phyloP scores from a whole-genome alignment of 2,888 invertebrate species.

The Lydus trimaculatus region DNA sequence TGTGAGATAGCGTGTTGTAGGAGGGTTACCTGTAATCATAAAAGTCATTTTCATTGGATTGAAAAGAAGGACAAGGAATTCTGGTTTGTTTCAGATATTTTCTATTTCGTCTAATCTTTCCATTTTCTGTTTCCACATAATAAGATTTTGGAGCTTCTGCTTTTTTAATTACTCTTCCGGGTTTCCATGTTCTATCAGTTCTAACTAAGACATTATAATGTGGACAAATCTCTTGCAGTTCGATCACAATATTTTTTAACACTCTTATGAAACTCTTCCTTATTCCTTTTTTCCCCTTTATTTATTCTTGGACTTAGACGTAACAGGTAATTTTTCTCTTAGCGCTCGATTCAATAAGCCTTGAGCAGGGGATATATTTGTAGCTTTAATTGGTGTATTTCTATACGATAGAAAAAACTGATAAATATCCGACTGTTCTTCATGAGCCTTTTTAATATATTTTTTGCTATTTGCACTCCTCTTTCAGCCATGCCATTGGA shows the following conservation, averaged over 20 bases:
- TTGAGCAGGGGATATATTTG: conserved; percentile 1
- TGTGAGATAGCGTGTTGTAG: no score
- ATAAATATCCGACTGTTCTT: conserved; percentile 1
- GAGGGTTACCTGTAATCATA: no score
- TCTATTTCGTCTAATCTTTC: conserved; percentile 17
- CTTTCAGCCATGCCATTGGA: conserved; percentile 40
- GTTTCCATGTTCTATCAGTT: conserved; percentile 6
- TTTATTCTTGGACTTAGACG: neutral
- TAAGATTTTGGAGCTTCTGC: neutral
- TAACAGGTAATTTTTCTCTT: conserved; percentile 10
- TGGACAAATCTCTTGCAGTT: neutral
- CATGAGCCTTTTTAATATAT: conserved; percentile 29
- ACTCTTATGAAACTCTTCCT: neutral
- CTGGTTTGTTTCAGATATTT: neutral
- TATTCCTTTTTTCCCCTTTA: neutral
- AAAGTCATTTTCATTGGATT: no score
- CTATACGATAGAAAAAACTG: neutral
- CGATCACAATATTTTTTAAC: neutral
- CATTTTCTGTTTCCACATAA: conserved; percentile 7
- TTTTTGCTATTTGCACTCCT: conserved; percentile 33
- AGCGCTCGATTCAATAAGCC: neutral
- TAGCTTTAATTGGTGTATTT: conserved; percentile 11
- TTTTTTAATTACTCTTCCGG: neutral
- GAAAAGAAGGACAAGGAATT: neutral
- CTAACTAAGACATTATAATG: conserved; percentile 1